Base-by-base conservation (phyloP, 2,888 invertebrate genomes). In the Endomychus coccineus region DNA sequence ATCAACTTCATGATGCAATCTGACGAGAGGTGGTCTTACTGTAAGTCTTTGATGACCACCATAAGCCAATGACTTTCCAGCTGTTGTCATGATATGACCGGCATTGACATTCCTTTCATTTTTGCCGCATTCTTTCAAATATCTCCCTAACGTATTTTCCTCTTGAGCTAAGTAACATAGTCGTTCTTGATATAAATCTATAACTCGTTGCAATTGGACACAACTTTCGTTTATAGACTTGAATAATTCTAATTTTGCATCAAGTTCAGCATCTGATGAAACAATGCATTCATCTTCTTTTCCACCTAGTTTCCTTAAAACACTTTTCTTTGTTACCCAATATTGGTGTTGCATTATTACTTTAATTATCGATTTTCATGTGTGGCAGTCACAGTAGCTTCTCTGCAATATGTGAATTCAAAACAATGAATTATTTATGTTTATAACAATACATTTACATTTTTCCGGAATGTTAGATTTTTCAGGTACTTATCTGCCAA, bases 241-340 rank as follows among this genome's bases (percentile, higher is more conserved):
- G 68, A 89, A 91, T 46, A 92, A 69, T 66, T 94, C 94, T 48
- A 96, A 73, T 71, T 98, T 98, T 3, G 96, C 85, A 69, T 98
- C 98, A 16, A 98, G 72, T 59, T 95, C 91, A 1, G 94, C 86
- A 68, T 98, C 98, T 0, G 95, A 95, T 9, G 96, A 83, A 14
- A 95, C 83, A 47, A 99, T 82, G 69, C 91, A 91, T 50, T 94
- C 94, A 64, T 98, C 98, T 70, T 98, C 96, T 70, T 96, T 96
- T 53, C 88, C 86, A 17, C 95, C 95, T 31, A 97, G 71, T 70
- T 91, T 95, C 56, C 89, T 77, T 49, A 90, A 78, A 27, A 97
- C 84, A 39, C 88, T 83, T 68, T 96, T 96, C 64, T 96, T 97
- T 4, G 97, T 96, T 37, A 96, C 86, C 96, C 96, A 98, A 68